A percentile compares a stretch with the other conserved stretches of the same genome.
These are phyloP conservation scores for Pipistrellus kuhlii DNA, from an alignment of 2,797 vertebrate species.

Conservation along the genomic window DNA sequence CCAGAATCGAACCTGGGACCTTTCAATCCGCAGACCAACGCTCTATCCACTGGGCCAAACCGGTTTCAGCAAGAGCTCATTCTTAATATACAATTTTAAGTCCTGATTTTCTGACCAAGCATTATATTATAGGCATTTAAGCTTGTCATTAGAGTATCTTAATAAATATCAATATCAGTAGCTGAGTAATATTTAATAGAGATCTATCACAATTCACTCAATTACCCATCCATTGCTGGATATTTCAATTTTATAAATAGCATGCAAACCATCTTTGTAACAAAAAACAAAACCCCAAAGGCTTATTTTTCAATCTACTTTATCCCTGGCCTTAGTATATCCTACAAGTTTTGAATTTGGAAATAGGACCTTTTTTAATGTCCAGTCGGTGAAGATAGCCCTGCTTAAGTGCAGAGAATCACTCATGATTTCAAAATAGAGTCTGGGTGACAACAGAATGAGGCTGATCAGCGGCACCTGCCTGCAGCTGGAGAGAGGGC, in stretches of 20 bases:
- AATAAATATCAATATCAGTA: not conserved
- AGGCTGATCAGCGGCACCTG: not conserved
- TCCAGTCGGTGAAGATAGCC: not conserved
- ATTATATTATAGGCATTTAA: not conserved
- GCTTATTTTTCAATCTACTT: constrained; percentile 12
- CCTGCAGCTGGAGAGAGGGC: not conserved
- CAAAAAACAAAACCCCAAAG: not conserved
- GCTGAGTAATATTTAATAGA: constrained; percentile 20
- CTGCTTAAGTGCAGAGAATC: not conserved
- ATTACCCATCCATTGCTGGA: not conserved
- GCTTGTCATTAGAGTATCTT: not conserved
- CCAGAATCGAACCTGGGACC: no score
- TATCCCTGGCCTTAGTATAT: constrained; percentile 30
- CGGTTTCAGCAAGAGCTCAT: not conserved
- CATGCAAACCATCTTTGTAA: not conserved
- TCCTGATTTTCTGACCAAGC: constrained; percentile 35
- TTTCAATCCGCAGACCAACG: no score
- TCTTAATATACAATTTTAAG: not conserved
- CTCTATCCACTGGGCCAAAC: not conserved
- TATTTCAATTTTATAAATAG: constrained; percentile 48
- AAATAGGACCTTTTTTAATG: constrained; percentile 57
- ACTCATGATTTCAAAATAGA: constrained; percentile 48
- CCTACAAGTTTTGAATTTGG: constrained; percentile 50
- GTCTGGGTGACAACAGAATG: not conserved
- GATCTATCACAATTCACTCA: not conserved